These are phyloP conservation scores for Maniola hyperantus DNA, from an alignment of 2,888 invertebrate species.

Conservation along the genomic window DNA sequence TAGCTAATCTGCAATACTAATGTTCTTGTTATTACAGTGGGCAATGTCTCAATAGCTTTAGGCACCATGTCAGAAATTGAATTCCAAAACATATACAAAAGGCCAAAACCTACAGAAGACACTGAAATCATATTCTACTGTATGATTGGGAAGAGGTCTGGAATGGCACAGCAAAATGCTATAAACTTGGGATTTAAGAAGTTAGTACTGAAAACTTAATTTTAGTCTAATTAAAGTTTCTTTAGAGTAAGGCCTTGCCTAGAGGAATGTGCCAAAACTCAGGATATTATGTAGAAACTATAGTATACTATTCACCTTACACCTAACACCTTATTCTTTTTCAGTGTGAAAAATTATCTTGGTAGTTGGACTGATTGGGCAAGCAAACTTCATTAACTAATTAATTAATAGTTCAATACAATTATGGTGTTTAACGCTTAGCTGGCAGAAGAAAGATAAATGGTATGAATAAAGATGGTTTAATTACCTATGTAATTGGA, in stretches of 20 bases:
- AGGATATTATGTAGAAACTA: no score
- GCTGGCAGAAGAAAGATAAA: not conserved
- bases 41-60: constrained; percentile 70
- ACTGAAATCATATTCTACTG: constrained; percentile 87
- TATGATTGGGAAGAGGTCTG: constrained; percentile 85
- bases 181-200: constrained; percentile 82
- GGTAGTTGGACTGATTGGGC: constrained; percentile 85
- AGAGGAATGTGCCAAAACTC: no score
- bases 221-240: no score
- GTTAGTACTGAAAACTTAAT: constrained; percentile 60
- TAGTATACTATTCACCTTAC: no score
- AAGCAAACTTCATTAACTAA: constrained; percentile 47
- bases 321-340: constrained; percentile 40
- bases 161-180: constrained; percentile 83
- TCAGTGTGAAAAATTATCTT: constrained; percentile 80
- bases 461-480: not conserved
- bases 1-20: not conserved
- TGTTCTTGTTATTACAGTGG: constrained; percentile 67
- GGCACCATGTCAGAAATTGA: constrained; percentile 70
- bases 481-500: not conserved
- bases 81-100: constrained; percentile 82
- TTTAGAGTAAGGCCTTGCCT: no score
- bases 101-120: constrained; percentile 81
- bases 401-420: not conserved
- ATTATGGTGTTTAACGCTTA: not conserved